Evolutionary conservation across 53 echinoderm and acorn worm species (phyloP).

Genomic region (Mesocentrotus franciscanus): DNA sequence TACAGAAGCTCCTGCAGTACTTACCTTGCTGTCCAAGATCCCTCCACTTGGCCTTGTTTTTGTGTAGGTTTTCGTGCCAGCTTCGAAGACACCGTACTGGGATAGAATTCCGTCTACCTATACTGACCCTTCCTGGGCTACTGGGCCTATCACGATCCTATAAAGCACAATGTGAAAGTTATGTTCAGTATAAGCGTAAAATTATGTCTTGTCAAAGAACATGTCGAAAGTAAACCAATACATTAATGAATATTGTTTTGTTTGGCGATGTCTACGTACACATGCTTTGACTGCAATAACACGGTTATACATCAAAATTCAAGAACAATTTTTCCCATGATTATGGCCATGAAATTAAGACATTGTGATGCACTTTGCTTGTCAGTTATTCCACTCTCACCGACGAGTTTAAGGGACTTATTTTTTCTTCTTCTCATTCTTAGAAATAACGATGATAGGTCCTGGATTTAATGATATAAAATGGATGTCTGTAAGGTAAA

Average conservation of each 20-base stretch:
- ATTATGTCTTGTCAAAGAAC: no score
- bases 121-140: slow-evolving; percentile 85
- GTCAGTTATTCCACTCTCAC: no score
- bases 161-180: neutral
- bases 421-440: neutral
- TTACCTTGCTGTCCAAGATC: slow-evolving; percentile 86
- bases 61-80: slow-evolving; percentile 78
- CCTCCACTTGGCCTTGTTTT: slow-evolving; percentile 87
- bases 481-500: neutral
- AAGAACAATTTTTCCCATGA: no score
- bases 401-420: neutral
- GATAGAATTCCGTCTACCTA: slow-evolving; percentile 80
- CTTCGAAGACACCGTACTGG: slow-evolving; percentile 80
- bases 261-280: no score
- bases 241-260: no score
- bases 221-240: no score
- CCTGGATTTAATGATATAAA: neutral
- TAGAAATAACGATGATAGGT: neutral
- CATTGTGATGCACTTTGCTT: no score
- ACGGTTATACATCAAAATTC: no score
- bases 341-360: no score
- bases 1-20: neutral
- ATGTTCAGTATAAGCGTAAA: neutral
- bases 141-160: slow-evolving; percentile 78
- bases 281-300: no score